Conservation (phyloP, 2,113 vertebrate species). For the Scatophagus argus region DNA sequence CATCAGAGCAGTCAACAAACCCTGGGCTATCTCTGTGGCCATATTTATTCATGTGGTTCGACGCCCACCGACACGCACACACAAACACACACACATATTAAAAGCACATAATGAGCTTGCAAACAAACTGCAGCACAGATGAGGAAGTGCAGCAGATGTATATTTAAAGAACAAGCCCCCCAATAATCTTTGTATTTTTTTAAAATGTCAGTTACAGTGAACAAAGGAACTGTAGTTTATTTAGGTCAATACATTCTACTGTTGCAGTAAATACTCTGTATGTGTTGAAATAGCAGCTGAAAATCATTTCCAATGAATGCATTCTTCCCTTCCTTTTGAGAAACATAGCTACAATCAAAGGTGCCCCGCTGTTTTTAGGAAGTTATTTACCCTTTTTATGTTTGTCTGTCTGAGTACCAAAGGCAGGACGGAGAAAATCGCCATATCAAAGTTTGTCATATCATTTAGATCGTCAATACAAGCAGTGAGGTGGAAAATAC, state of each 20-base stretch:
- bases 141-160: slow-evolving; percentile 18
- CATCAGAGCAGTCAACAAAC: slow-evolving; percentile 76
- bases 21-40: slow-evolving; percentile 65
- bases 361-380: background rate
- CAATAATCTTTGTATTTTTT: slow-evolving; percentile 16
- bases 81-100: slow-evolving; percentile 28
- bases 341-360: background rate
- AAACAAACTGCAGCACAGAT: slow-evolving; percentile 40
- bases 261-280: background rate
- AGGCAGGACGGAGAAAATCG: background rate
- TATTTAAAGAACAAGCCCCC: background rate
- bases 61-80: slow-evolving; percentile 56
- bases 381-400: background rate
- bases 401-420: background rate
- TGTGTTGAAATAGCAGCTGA: background rate
- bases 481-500: background rate
- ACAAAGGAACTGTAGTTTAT: background rate
- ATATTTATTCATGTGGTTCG: slow-evolving; percentile 73
- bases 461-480: background rate
- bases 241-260: background rate
- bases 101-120: slow-evolving; percentile 15
- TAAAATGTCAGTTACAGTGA: slow-evolving; percentile 5
- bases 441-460: background rate
- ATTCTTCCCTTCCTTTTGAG: background rate
- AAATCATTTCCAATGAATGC: background rate